Base-by-base conservation (phyloP, 2,113 vertebrate species). In the Litocranius walleri region DNA sequence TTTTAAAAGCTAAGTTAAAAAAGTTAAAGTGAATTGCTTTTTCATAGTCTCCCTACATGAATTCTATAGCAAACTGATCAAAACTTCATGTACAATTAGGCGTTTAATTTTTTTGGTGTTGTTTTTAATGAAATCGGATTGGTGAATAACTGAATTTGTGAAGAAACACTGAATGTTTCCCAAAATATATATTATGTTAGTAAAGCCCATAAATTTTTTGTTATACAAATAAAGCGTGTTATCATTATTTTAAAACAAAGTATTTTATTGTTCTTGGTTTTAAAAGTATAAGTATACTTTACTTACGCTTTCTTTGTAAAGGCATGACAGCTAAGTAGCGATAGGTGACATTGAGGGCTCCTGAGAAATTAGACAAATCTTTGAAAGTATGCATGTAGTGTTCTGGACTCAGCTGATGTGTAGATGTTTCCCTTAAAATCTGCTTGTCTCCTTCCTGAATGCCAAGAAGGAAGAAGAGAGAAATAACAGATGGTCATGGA, bases 331-430 rank as follows among this genome's bases (percentile, higher is more conserved):
- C 99, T 92, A 99, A 99, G 98, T 99, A 99, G 80, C 99, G 99
- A 98, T 99, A 99, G 52, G 99, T 99, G 95, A 99, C 99, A 90
- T 99, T 99, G 96, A 99, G 99, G 91, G 99, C 99, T 98, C 99
- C 99, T 95, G 99, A 99, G 98, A 99, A 99, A 98, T 99, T 99
- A 84, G 99, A 99, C 91, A 99, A 98, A 97, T 99, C 99, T 99
- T 99, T 99, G 98, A 99, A 99, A 50, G 99, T 99, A 97, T 99
- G 99, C 96, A 99, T 99, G 92, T 99, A 99, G 98, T 99, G 99
- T 88, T 99, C 99, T 67, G 99, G 99, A 98, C 99, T 99, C 64
- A 99, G 98, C 52, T 99, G 99, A 97, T 99, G 99, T 9, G 99
- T 99, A 83, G 99, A 98, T 48, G 99, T 98, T 98, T 99, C 99